phyloP scores from a whole-genome alignment of 2,113 vertebrate species.

The Anser brachyrhynchus region DNA sequence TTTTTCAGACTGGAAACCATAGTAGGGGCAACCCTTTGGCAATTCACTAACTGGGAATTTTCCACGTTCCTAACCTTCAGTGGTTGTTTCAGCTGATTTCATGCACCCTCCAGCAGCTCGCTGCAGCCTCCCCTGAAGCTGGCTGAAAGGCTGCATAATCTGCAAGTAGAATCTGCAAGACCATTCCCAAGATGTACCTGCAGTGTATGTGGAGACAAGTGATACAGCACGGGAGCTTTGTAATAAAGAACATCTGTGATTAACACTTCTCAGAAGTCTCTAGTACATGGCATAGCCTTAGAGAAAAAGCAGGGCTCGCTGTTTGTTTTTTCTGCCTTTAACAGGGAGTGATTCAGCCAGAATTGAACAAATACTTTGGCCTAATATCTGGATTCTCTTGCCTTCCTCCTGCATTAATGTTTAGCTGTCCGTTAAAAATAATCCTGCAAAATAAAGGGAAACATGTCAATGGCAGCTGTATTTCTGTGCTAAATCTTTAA shows the following conservation, averaged over 20 bases:
- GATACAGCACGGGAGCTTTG: background rate
- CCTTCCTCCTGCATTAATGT: background rate
- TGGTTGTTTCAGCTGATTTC: slow-evolving; percentile 13
- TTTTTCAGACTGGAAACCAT: background rate
- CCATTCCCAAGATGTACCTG: slow-evolving; percentile 25
- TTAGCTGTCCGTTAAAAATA: background rate
- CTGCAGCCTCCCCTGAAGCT: background rate
- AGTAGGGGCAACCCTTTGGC: background rate
- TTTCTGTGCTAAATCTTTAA: slow-evolving; percentile 39
- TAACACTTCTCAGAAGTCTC: background rate
- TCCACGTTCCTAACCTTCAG: background rate
- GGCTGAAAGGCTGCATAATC: background rate
- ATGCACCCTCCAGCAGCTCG: background rate
- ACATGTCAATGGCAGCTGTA: background rate
- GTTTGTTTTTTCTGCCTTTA: background rate
- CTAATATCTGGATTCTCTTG: background rate
- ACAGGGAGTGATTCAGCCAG: background rate
- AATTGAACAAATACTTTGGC: background rate
- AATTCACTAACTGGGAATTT: background rate
- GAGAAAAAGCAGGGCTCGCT: background rate
- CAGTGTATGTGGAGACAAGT: slow-evolving; percentile 3
- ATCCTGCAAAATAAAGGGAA: background rate
- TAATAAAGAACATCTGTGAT: slow-evolving; percentile 26
- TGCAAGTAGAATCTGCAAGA: background rate
- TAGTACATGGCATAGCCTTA: background rate